Evolutionary conservation across 2,888 invertebrate species (phyloP), one percentile per base, ranked within the genome.

Genomic region (Amblyteles armatorius): DNA sequence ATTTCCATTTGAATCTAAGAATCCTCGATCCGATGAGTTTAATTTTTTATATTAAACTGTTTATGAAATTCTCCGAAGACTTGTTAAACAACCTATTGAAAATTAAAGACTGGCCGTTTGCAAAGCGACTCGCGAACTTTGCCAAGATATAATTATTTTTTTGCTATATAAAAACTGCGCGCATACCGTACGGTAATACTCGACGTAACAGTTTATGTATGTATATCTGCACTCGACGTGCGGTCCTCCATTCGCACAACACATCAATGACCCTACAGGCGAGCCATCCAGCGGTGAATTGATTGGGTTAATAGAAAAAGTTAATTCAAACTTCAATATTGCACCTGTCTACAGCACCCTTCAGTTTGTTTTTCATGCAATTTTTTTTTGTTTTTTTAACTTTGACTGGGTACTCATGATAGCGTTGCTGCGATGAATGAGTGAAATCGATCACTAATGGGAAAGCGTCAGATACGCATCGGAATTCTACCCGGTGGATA

Each of bases 271-370:
- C 52, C 36, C 52, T 67, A 22, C 29, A 6, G n/a, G 26, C 55
- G 36, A 67, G 67, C 22, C n/a, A 36, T 26, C 26, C 65, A 40
- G 2, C 36, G 67, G 67, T 26, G 65, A 76, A 67, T 67, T 65
- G 77, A 77, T 67, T 50, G 40, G 52, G 67, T 55, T 77, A 77
- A 77, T 67, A 33, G 52, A 67, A 67, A 77, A 63, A 77, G 22
- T 26, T 52, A 29, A 52, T 33, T 19, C 52, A 40, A 36, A 77
- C 26, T 65, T 52, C 52, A 22, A 55, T 55, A 67, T 40, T n/a
- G 33, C 36, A 77, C 77, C 9, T 33, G 36, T 16, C 36, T 26
- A 11, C 16, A 36, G 67, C 36, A 9, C 26, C 6, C 36, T 36
- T 22, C 40, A n/a, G 5, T 67, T 67, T 77, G 29, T 13, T 19